A percentile compares a stretch with the other conserved stretches of the same genome.
Evolutionary conservation across 2,888 invertebrate genomes (phyloP).

Genomic region (Eupithecia subfuscata): DNA sequence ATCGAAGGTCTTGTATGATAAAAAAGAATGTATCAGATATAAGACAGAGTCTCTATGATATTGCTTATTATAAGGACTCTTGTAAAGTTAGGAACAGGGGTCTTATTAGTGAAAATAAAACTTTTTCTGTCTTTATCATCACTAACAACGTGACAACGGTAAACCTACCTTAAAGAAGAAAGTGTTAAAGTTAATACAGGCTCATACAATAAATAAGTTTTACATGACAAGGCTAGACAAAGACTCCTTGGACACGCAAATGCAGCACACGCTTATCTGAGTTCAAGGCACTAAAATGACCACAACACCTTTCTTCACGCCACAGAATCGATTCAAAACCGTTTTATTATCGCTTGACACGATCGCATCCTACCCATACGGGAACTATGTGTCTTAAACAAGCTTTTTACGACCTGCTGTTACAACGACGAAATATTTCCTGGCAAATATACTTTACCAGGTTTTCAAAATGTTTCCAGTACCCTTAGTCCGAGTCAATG

Average conservation of each 20-base stretch:
- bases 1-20: neutral
- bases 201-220: neutral
- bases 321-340: constrained; percentile 52
- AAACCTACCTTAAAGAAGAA: neutral
- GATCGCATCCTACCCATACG: constrained; percentile 46
- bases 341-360: constrained; percentile 48
- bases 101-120: neutral
- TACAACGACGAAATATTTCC: no score
- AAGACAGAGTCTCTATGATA: neutral
- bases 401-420: neutral
- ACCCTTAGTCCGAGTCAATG: no score
- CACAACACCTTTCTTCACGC: constrained; percentile 21
- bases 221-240: constrained; percentile 9
- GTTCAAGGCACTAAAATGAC: constrained; percentile 25
- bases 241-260: constrained; percentile 33
- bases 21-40: neutral
- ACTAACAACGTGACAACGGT: neutral
- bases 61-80: neutral
- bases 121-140: no score
- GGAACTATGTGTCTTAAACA: constrained; percentile 23
- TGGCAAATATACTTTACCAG: no score
- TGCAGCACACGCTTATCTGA: neutral
- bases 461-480: no score
- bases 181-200: constrained; percentile 1
- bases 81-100: neutral